phyloP scores from a whole-genome alignment of 2,797 vertebrate genomes.

The Ptychadena robeensis region DNA sequence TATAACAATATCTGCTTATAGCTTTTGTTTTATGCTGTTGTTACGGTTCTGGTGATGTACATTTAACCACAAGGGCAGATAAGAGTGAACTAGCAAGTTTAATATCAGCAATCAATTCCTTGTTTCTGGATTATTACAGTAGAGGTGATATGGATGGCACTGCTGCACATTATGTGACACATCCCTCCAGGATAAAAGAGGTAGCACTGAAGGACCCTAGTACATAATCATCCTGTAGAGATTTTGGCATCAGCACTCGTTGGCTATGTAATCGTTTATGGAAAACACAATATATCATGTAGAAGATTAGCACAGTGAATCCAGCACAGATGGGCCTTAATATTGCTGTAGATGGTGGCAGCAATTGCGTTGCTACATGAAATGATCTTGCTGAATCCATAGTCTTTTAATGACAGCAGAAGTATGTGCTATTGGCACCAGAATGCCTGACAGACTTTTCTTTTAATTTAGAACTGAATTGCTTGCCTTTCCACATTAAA shows the following conservation, averaged over 20 bases:
- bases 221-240: not conserved
- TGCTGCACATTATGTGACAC: not conserved
- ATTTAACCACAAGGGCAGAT: not conserved
- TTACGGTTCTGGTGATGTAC: not conserved
- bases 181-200: not conserved
- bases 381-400: slow-evolving; percentile 26
- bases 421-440: slow-evolving; percentile 12
- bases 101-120: not conserved
- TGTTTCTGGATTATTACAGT: not conserved
- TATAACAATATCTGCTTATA: no score
- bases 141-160: not conserved
- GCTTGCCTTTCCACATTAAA: slow-evolving; percentile 9
- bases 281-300: slow-evolving; percentile 13
- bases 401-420: slow-evolving; percentile 30
- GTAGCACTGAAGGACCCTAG: not conserved
- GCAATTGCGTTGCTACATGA: slow-evolving; percentile 13
- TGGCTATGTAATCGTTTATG: slow-evolving; percentile 15
- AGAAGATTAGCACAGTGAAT: slow-evolving; percentile 13
- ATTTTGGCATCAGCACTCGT: not conserved
- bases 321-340: slow-evolving; percentile 26
- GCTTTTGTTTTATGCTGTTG: no score
- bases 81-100: not conserved
- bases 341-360: slow-evolving; percentile 3
- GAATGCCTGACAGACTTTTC: slow-evolving; percentile 19
- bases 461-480: slow-evolving; percentile 19